Evolutionary conservation across 2,888 invertebrate genomes (phyloP), one percentile per base, ranked within the genome.

Genomic region (Tenthredo distinguenda): DNA sequence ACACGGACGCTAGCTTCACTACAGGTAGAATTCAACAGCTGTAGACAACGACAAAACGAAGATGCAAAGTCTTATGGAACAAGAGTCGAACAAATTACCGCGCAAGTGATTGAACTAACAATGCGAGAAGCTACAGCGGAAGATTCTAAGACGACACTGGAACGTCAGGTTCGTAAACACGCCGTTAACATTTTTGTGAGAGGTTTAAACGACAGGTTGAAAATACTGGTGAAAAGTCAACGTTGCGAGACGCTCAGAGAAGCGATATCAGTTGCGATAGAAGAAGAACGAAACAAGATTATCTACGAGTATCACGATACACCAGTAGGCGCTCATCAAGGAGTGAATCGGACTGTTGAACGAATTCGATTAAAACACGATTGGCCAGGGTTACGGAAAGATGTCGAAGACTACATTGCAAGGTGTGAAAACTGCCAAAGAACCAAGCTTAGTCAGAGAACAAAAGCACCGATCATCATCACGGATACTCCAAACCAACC

Each of bases 241-340:
- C 71, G 71, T 34, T 71, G 71, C 15, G 37, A 37, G 21, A 71
- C 12, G 15, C 68, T 68, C n/a, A 31, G 34, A 12, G 68, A 68
- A 68, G 68, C 68, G 5, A 68, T 68, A 68, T 68, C 68, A 3
- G 5, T 34, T n/a, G 68, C 68, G 68, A 68, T 68, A 68, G 34
- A 34, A 68, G 34, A 68, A 34, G 34, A 68, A 68, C 68, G 68
- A 7, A 37, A 68, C 12, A n/a, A n/a, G n/a, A n/a, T n/a, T n/a
- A n/a, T n/a, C n/a, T n/a, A n/a, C n/a, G n/a, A n/a, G n/a, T n/a
- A n/a, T n/a, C n/a, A n/a, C n/a, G n/a, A n/a, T n/a, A n/a, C n/a
- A n/a, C n/a, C n/a, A n/a, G n/a, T n/a, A n/a, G n/a, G n/a, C n/a
- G n/a, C n/a, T n/a, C n/a, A n/a, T n/a, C n/a, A n/a, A n/a, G n/a